Conservation (phyloP, 2,113 vertebrate species). For the Nerophis ophidion region DNA sequence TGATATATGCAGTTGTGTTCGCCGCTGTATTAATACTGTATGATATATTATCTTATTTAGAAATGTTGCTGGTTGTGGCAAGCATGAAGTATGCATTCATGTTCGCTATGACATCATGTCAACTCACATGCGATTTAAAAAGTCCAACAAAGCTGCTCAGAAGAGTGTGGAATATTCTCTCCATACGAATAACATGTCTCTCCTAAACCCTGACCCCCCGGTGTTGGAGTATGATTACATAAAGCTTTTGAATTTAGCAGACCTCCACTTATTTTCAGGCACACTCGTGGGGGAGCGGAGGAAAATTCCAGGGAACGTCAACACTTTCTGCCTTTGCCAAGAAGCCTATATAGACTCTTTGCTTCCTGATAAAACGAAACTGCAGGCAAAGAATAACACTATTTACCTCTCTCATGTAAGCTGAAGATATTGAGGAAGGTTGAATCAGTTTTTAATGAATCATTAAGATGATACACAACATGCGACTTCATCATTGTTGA, state of each 20-base stretch:
- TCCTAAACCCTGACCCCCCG: slow-evolving; percentile 60
- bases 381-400: slow-evolving; percentile 46
- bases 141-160: slow-evolving; percentile 17
- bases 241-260: slow-evolving; percentile 53
- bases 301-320: slow-evolving; percentile 34
- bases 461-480: neutral
- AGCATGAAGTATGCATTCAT: neutral
- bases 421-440: neutral
- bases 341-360: slow-evolving; percentile 7
- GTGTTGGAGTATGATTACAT: slow-evolving; percentile 59
- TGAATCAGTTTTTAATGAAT: neutral
- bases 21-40: no score
- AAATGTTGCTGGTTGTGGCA: neutral
- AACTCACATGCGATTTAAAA: slow-evolving; percentile 22
- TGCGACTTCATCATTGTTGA: slow-evolving; percentile 1
- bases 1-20: no score
- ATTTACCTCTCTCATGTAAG: slow-evolving; percentile 41
- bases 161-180: slow-evolving; percentile 41
- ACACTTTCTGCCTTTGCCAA: no score
- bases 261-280: slow-evolving; percentile 37
- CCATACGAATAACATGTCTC: slow-evolving; percentile 58
- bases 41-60: no score
- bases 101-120: slow-evolving; percentile 11
- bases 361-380: slow-evolving; percentile 41
- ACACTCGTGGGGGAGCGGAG: slow-evolving; percentile 1